Evolutionary conservation across 2,797 vertebrate species (phyloP).

Genomic region (Nyctibius grandis): DNA sequence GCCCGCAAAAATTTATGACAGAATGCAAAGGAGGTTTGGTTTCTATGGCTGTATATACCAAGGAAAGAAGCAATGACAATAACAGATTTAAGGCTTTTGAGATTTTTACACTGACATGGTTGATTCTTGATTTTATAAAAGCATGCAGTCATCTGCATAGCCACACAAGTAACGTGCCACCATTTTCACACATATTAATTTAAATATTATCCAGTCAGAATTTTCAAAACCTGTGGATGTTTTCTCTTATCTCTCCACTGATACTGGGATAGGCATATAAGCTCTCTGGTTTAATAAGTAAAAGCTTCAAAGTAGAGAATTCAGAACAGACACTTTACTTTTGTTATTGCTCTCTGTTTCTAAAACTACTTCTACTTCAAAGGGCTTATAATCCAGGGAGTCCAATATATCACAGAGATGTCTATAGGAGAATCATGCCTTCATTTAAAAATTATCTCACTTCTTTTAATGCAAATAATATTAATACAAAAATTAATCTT

Average conservation of each 20-base stretch:
- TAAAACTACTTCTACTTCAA: background rate
- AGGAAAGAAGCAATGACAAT: background rate
- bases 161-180: background rate
- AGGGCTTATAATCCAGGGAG: background rate
- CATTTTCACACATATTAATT: background rate
- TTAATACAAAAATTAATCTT: background rate
- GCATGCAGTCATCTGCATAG: background rate
- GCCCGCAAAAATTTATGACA: background rate
- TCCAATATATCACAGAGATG: background rate
- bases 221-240: background rate
- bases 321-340: background rate
- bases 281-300: background rate
- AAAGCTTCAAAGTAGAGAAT: background rate
- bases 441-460: background rate
- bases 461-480: background rate
- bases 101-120: background rate
- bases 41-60: background rate
- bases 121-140: background rate
- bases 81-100: background rate
- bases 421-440: background rate
- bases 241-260: background rate
- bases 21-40: background rate
- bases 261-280: accelerated
- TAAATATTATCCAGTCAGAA: background rate
- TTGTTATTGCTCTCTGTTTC: background rate